Conservation (phyloP, 2,888 invertebrate species). For the Taphrorychus bicolor region DNA sequence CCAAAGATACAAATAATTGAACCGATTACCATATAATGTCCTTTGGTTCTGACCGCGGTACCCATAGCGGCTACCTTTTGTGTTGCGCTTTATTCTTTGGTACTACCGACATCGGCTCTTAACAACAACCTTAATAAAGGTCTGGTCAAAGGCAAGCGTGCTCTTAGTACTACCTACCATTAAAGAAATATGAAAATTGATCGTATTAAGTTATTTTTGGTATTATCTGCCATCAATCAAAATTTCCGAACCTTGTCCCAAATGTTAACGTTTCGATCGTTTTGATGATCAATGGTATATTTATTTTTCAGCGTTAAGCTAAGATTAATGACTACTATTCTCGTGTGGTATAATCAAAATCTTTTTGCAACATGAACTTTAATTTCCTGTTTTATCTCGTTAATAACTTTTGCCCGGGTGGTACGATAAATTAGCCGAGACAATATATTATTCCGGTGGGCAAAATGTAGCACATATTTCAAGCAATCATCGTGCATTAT, state of each 20-base stretch:
- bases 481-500: slow-evolving; percentile 21
- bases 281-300: neutral
- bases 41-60: slow-evolving; percentile 31
- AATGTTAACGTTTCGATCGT: too few relatives aligned
- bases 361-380: neutral
- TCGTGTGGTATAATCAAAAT: neutral
- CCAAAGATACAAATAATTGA: slow-evolving; percentile 32
- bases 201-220: too few relatives aligned
- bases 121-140: neutral
- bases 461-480: slow-evolving; percentile 18
- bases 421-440: slow-evolving; percentile 17
- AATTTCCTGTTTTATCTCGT: slow-evolving; percentile 1
- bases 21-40: slow-evolving; percentile 35
- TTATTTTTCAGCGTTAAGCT: neutral
- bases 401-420: slow-evolving; percentile 1
- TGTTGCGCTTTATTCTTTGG: slow-evolving; percentile 14
- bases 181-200: too few relatives aligned
- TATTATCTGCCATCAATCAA: neutral
- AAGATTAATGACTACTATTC: neutral
- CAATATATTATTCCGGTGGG: slow-evolving; percentile 16
- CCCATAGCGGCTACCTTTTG: slow-evolving; percentile 27
- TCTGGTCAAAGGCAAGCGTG: neutral
- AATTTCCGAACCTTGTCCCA: neutral
- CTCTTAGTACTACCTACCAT: too few relatives aligned
- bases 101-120: slow-evolving; percentile 8